Evolutionary conservation across 2,113 vertebrate species (phyloP).

Genomic region (Pollimyrus isidori): DNA sequence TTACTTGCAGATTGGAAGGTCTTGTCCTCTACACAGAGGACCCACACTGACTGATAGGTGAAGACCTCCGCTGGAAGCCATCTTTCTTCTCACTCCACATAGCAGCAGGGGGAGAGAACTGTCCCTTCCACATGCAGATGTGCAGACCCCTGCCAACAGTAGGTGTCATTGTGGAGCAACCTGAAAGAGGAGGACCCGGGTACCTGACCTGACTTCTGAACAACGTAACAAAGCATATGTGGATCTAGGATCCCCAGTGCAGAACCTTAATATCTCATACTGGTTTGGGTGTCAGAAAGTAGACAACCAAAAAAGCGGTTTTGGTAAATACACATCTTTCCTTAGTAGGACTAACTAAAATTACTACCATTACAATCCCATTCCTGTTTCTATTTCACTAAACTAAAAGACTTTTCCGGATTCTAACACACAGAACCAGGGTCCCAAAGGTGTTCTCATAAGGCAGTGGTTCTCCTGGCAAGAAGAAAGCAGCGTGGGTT

Average conservation of each 20-base stretch:
- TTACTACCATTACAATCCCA: not conserved
- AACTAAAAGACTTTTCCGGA: not conserved
- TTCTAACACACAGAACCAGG: not conserved
- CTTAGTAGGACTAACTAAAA: not conserved
- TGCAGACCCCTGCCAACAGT: not conserved
- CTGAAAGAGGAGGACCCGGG: not conserved
- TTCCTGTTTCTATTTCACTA: not conserved
- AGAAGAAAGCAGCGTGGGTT: too few species aligned
- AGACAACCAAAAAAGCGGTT: not conserved
- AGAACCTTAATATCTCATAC: not conserved
- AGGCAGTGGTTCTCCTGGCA: too few species aligned
- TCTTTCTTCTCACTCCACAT: not conserved
- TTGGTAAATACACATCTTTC: not conserved
- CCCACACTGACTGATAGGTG: not conserved
- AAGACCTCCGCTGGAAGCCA: not conserved
- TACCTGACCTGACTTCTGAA: not conserved
- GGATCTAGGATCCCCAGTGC: not conserved
- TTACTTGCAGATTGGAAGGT: not conserved
- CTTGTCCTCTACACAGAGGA: not conserved
- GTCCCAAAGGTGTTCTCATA: not conserved
- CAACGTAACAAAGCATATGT: not conserved
- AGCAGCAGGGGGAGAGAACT: not conserved
- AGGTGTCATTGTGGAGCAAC: not conserved
- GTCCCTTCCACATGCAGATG: not conserved
- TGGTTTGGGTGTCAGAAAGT: not conserved